Percentiles rank a stretch among this genome's conserved stretches.
Conservation (phyloP, 2,888 invertebrate species). For the Platycheirus rosarum region DNA sequence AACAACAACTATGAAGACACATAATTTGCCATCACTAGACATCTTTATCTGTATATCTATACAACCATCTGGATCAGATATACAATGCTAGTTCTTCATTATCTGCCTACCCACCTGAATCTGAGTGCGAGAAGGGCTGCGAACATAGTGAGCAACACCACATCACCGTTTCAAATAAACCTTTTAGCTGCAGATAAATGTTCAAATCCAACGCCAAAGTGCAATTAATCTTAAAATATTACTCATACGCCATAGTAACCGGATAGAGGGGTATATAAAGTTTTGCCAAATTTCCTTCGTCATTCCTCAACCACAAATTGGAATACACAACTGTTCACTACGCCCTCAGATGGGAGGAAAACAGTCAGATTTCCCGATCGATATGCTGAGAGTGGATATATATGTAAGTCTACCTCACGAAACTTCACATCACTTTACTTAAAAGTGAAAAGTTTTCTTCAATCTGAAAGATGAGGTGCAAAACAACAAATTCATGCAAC, state of each 20-base stretch:
- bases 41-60: constrained; percentile 6
- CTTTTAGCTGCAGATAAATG: constrained; percentile 40
- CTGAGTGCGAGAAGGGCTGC: not conserved
- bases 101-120: constrained; percentile 16
- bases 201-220: constrained; percentile 40
- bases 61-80: constrained; percentile 14
- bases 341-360: not conserved
- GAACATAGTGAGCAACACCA: constrained; percentile 9
- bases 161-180: constrained; percentile 7
- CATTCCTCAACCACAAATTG: not conserved
- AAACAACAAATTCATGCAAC: constrained; percentile 1
- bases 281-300: not conserved
- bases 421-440: not conserved
- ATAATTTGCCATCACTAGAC: constrained; percentile 15
- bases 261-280: not conserved
- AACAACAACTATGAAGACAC: constrained; percentile 4
- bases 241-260: constrained; percentile 51
- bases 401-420: not conserved
- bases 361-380: not conserved
- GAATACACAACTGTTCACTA: not conserved
- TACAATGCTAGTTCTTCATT: too few species aligned
- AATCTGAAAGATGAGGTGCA: constrained; percentile 26
- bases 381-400: not conserved
- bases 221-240: constrained; percentile 64
- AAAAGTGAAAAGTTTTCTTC: constrained; percentile 14